A percentile compares a stretch with the other conserved stretches of the same genome.
Evolutionary conservation across 2,888 invertebrate species (phyloP).

Genomic region (Lithophane semibrunnea): DNA sequence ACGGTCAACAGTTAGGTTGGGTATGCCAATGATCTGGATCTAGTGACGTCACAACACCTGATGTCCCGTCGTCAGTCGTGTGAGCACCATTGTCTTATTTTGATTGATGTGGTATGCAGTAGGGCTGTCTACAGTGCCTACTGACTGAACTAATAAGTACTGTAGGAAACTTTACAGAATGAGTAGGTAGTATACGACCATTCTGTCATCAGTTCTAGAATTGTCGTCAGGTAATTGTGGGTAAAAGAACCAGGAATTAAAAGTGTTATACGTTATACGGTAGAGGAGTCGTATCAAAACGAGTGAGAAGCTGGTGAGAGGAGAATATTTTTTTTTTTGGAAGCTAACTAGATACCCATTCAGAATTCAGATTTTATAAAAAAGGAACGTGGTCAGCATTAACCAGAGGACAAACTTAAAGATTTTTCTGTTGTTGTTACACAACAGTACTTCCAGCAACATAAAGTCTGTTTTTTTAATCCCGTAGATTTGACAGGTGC

Average conservation of each 20-base stretch:
- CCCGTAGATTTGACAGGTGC: no score
- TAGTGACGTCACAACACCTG: slow-evolving; percentile 58
- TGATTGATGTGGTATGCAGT: slow-evolving; percentile 73
- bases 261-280: background rate
- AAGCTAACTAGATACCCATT: no score
- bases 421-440: background rate
- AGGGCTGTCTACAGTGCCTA: slow-evolving; percentile 64
- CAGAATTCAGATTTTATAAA: background rate
- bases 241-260: background rate
- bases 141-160: no score
- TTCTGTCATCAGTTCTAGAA: background rate
- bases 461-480: no score
- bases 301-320: rapidly evolving
- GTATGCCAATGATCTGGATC: slow-evolving; percentile 6
- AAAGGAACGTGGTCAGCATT: background rate
- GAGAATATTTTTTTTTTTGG: no score
- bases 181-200: background rate
- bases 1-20: background rate
- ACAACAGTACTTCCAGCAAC: background rate
- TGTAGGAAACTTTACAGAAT: background rate
- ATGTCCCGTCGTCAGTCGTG: slow-evolving; percentile 60
- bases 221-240: background rate
- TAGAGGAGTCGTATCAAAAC: background rate
- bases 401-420: background rate
- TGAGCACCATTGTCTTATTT: slow-evolving; percentile 73